Conservation (phyloP, 2,797 vertebrate genomes). For the Lates japonicus region DNA sequence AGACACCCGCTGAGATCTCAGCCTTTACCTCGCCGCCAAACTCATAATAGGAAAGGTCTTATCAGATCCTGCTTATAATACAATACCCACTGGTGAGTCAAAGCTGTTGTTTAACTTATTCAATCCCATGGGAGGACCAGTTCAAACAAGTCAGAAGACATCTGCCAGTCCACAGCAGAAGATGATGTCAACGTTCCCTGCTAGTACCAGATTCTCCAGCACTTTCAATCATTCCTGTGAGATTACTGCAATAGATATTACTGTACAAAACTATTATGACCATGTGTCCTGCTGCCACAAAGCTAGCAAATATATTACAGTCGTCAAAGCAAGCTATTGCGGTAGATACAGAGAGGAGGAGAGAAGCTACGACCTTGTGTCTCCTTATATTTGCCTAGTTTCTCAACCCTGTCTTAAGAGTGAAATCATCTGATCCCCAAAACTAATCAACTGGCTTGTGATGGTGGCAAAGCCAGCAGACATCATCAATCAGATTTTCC, state of each 20-base stretch:
- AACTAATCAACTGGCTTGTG: conserved; percentile 96
- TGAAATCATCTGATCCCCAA: conserved; percentile 99
- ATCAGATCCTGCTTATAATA: conserved; percentile 85
- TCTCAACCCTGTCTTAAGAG: conserved; percentile 96
- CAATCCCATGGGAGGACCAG: conserved; percentile 74
- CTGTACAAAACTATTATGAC: conserved; percentile 86
- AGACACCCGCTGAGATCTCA: conserved; percentile 76
- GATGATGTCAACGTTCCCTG: conserved; percentile 83
- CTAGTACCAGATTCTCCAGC: conserved; percentile 78
- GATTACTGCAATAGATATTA: conserved; percentile 86
- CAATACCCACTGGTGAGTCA: conserved; percentile 80
- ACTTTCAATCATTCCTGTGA: conserved; percentile 86
- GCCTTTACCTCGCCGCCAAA: conserved; percentile 74
- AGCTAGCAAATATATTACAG: conserved; percentile 87
- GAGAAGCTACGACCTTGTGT: conserved; percentile 95
- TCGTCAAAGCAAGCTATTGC: conserved; percentile 86
- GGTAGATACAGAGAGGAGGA: conserved; percentile 86
- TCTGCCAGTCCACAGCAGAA: conserved; percentile 81
- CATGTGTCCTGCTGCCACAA: conserved; percentile 85
- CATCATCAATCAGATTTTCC: conserved; percentile 99
- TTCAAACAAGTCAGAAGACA: conserved; percentile 81
- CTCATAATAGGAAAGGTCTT: conserved; percentile 75
- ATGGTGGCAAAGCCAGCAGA: conserved; percentile 94
- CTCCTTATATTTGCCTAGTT: conserved; percentile 99
- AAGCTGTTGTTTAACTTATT: conserved; percentile 84